Evolutionary conservation across 2,113 vertebrate genomes (phyloP).

Genomic region (Alexandromys fortis): DNA sequence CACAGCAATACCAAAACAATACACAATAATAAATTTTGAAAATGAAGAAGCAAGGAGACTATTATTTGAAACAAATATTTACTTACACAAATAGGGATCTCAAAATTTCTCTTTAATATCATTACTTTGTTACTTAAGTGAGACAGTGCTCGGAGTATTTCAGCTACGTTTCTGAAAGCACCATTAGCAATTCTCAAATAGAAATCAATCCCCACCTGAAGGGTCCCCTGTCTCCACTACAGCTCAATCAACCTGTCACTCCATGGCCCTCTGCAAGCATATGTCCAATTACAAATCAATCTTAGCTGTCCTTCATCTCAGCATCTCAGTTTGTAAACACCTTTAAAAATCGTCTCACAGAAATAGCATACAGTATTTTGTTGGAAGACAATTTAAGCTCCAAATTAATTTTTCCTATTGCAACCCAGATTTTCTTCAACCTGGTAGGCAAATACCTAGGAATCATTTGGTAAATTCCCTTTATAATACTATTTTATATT

Average conservation of each 20-base stretch:
- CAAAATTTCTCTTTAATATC: not conserved
- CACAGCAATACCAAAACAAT: not conserved
- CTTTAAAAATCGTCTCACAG: conserved; percentile 14
- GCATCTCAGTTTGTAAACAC: conserved; percentile 17
- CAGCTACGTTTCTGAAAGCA: not conserved
- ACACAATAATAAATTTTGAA: not conserved
- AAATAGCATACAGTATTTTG: not conserved
- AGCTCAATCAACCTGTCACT: conserved; percentile 64
- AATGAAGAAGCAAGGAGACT: conserved; percentile 1
- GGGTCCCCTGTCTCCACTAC: conserved; percentile 57
- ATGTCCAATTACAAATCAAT: conserved; percentile 45
- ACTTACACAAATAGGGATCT: not conserved
- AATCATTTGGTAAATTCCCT: not conserved
- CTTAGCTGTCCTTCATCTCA: conserved; percentile 13
- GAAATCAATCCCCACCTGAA: conserved; percentile 67
- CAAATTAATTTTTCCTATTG: conserved; percentile 1
- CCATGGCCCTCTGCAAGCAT: not conserved
- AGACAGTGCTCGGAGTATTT: conserved; percentile 33
- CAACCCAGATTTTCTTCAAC: not conserved
- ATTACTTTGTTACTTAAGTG: conserved; percentile 63
- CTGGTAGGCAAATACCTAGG: not conserved
- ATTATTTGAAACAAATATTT: conserved; percentile 49
- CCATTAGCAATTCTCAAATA: conserved; percentile 71
- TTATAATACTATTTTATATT: not conserved
- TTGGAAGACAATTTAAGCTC: not conserved